These are phyloP conservation scores for Sclerodermus sp. DNA, from an alignment of 2,888 invertebrate species.

Conservation along the genomic window DNA sequence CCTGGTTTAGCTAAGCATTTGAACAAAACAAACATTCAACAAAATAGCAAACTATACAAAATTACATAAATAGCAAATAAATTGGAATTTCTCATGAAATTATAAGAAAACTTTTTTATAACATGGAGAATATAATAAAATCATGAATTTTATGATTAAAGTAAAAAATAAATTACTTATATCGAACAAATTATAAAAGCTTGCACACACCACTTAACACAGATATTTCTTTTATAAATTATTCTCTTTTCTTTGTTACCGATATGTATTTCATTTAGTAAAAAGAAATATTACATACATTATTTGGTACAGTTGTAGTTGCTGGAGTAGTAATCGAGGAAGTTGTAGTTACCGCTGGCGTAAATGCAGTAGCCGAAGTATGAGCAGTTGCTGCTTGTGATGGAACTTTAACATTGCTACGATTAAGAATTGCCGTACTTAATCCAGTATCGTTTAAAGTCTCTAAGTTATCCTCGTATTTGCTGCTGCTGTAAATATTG, in stretches of 20 bases:
- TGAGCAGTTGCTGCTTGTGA: constrained; percentile 29
- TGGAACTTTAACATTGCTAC: constrained; percentile 38
- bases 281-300: constrained; percentile 32
- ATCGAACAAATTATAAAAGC: background rate
- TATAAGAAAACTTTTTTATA: constrained; percentile 1
- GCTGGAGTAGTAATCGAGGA: constrained; percentile 7
- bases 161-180: background rate
- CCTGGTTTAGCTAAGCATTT: constrained; percentile 61
- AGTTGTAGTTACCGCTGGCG: constrained; percentile 12
- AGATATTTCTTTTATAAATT: background rate
- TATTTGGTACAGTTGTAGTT: constrained; percentile 20
- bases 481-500: constrained; percentile 61
- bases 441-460: constrained; percentile 55
- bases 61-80: too few relatives aligned
- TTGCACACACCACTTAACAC: background rate
- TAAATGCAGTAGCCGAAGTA: constrained; percentile 15
- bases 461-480: constrained; percentile 66
- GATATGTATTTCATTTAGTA: background rate
- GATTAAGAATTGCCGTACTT: constrained; percentile 45
- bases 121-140: background rate
- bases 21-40: constrained; percentile 46
- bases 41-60: constrained; percentile 18
- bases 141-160: background rate
- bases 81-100: too few relatives aligned
- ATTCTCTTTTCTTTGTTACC: background rate